Conservation (phyloP, 2,797 vertebrate species). For the Halcyon chelicuti region DNA sequence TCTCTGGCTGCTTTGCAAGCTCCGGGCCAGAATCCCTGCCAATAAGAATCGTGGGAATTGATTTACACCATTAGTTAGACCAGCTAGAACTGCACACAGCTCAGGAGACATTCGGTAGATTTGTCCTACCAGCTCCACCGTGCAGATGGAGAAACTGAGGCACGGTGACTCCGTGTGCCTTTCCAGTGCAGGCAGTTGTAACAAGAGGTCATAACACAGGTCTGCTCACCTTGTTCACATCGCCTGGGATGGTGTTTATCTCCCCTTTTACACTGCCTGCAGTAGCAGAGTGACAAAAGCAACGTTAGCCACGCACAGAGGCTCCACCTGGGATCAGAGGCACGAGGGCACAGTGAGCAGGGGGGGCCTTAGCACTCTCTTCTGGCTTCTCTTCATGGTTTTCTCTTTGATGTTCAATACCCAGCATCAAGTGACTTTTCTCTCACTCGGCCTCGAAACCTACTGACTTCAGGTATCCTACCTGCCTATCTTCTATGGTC, state of each 20-base stretch:
- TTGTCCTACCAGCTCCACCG: neutral
- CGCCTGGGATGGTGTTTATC: rapidly evolving
- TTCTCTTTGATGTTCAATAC: neutral
- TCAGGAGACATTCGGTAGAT: neutral
- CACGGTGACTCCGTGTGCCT: neutral
- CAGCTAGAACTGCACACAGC: neutral
- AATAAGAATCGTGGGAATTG: neutral
- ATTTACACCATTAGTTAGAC: neutral
- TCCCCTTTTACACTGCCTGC: neutral
- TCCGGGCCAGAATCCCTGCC: neutral
- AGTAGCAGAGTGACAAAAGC: neutral
- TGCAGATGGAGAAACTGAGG: neutral
- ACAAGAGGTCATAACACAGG: neutral
- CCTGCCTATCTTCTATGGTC: neutral
- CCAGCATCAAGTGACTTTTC: neutral
- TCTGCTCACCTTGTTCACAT: neutral
- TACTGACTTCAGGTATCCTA: neutral
- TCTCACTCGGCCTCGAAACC: neutral
- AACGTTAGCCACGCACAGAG: neutral
- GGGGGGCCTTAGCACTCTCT: neutral
- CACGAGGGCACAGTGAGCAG: neutral
- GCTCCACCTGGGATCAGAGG: neutral
- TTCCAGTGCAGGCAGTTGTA: rapidly evolving
- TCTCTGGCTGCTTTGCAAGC: neutral
- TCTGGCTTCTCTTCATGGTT: neutral